Evolutionary conservation across 2,888 invertebrate genomes (phyloP).

Genomic region (Pseudeuparius sepicola): DNA sequence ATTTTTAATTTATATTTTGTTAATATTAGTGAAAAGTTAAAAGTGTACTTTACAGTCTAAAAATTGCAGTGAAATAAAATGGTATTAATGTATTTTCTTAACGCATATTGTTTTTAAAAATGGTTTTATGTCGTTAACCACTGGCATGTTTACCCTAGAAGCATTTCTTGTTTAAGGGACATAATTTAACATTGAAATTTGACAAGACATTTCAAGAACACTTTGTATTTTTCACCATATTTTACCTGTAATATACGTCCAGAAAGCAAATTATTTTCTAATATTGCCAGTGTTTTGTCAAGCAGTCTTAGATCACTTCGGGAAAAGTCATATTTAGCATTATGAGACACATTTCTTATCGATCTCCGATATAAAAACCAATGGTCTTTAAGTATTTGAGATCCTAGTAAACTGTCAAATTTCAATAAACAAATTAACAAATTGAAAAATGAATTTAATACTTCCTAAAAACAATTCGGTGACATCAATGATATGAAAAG

Average conservation of each 20-base stretch:
- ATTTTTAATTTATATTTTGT: too few relatives aligned
- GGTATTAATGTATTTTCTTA: too few relatives aligned
- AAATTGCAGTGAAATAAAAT: too few relatives aligned
- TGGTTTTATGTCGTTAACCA: too few relatives aligned
- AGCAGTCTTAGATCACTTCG: slow-evolving; percentile 56
- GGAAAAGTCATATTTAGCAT: slow-evolving; percentile 48
- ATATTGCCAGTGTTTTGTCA: slow-evolving; percentile 58
- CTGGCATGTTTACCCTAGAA: too few relatives aligned
- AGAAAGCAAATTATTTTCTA: slow-evolving; percentile 55
- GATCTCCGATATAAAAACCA: slow-evolving; percentile 72
- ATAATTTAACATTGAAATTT: too few relatives aligned
- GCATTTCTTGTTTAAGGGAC: too few relatives aligned
- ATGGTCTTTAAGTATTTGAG: slow-evolving; percentile 49
- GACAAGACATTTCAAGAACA: too few relatives aligned
- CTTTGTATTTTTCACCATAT: too few relatives aligned
- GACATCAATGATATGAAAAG: slow-evolving; percentile 12
- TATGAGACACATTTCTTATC: slow-evolving; percentile 57
- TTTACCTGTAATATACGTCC: slow-evolving; percentile 61
- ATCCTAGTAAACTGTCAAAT: slow-evolving; percentile 56
- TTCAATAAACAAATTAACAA: slow-evolving; percentile 54
- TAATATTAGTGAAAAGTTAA: too few relatives aligned
- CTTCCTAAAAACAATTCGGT: slow-evolving; percentile 36
- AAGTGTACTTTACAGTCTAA: too few relatives aligned
- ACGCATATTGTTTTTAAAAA: too few relatives aligned
- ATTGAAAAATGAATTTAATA: slow-evolving; percentile 51